Conservation (phyloP, 2,888 invertebrate genomes). For the Parnassius mnemosyne region DNA sequence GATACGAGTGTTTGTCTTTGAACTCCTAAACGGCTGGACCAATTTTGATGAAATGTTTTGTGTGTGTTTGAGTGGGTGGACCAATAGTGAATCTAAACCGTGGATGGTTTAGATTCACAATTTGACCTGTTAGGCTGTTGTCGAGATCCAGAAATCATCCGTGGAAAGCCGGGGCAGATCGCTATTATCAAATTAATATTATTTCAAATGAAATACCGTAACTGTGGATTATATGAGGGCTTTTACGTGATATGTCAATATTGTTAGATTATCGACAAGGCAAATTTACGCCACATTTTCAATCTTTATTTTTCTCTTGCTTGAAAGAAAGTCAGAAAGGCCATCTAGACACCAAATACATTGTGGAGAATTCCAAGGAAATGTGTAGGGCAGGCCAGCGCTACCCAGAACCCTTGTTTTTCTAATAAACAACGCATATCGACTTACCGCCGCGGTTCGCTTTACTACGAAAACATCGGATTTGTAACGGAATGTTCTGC, state of each 20-base stretch:
- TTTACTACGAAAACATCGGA: slow-evolving; percentile 49
- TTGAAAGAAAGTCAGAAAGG: not conserved
- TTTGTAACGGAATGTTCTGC: slow-evolving; percentile 35
- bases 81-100: too few relatives aligned
- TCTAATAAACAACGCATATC: slow-evolving; percentile 48
- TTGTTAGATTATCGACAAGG: slow-evolving; percentile 5
- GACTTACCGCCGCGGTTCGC: slow-evolving; percentile 41
- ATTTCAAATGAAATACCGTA: too few relatives aligned
- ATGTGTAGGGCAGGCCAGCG: slow-evolving; percentile 23
- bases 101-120: too few relatives aligned
- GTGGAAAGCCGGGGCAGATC: too few relatives aligned
- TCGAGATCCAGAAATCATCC: too few relatives aligned
- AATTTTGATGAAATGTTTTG: too few relatives aligned
- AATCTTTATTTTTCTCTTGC: not conserved
- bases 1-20: too few relatives aligned
- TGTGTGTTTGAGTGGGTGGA: too few relatives aligned
- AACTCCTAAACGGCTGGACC: too few relatives aligned
- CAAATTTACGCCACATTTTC: not conserved
- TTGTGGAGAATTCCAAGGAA: slow-evolving; percentile 4
- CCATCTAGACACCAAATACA: not conserved
- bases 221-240: too few relatives aligned
- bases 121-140: too few relatives aligned
- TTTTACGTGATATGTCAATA: not conserved
- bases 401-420: slow-evolving; percentile 48
- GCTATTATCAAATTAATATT: too few relatives aligned